Base-by-base conservation (phyloP, 2,888 invertebrate genomes). In the Leucophora obtusa region DNA sequence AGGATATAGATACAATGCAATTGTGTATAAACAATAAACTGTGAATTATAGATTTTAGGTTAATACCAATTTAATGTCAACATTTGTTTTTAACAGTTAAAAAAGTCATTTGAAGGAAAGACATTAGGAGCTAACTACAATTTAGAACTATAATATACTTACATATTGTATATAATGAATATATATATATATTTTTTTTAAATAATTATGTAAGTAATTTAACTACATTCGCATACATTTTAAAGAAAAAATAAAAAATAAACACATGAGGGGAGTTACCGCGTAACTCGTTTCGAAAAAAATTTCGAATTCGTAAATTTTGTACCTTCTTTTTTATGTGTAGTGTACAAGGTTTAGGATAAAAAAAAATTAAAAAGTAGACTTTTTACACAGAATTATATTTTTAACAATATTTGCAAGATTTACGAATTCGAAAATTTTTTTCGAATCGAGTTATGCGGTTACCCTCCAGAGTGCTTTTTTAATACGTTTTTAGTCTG, bases 1-100 rank as follows among this genome's bases (percentile, higher is more conserved):
- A 14, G 5, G n/a, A 47, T 5, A n/a, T n/a, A 14, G 4, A 47
- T 6, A n/a, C n/a, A 47, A 47, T 47, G 43, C 43, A 47, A 47
- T 47, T n/a, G 14, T 47, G 43, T 47, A 47, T 47, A n/a, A 47
- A 47, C 43, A 47, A 47, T 47, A 47, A 47, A 47, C 43, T 47
- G 43, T 47, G 43, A 47, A n/a, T 5, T 24, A 54, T 62, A 24
- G 5, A 18, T 56, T 69, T 68, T 10, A 28, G 18, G 54, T 15
- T 62, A 69, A 75, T 62, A 69, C n/a, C 33, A 47, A 33, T 47
- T 54, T 54, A 62, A 62, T 75, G 62, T 56, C 24, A 69, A 65
- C 73, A 73, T 35, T 54, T 24, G 38, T 73, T 65, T n/a, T 66
- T 38, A 59, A 14, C 10, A n/a, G 8, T 38, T 59, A 18, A 14